Evolutionary conservation across 1,140 invertebrate species (phyloP), one percentile per base, ranked within the genome.

Genomic region (Lineus longissimus): DNA sequence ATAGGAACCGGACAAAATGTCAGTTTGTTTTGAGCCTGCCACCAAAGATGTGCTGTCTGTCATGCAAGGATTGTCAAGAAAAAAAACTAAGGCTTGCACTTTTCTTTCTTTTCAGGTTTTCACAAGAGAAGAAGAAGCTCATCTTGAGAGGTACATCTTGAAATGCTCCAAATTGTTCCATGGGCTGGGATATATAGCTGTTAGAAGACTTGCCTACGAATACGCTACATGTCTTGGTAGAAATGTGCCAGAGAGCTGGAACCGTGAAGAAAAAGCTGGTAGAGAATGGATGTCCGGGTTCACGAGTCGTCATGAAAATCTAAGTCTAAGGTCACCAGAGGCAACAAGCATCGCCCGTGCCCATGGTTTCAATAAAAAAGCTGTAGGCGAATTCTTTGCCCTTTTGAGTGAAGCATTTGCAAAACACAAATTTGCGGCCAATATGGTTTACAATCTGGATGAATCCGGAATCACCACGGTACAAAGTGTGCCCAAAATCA

Each of bases 381-480:
- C 23, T 54, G 63, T 64, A 22, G 55, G 17, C 31, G 23, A 23
- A 19, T 70, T 70, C 27, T 69, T 33, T 57, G 55, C 55, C 29
- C 70, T 65, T 29, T 57, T 57, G 30, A 19, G 27, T 15, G 23
- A 0, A 40, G 54, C 40, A 13, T 23, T 64, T 25, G 55, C 51
- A 22, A 55, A 60, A 22, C 30, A 72, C 29, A 31, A 62, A 11
- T 67, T 67, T 36, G 43, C 23, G 51, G 17, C 54, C 11, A 33
- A 58, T 29, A 13, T 31, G 15, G 64, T 73, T 45, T 73, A 55
- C 54, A 69, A 69, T 59, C n/a, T 69, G 13, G 73, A 74, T 59
- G 80, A 84, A 69, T 83, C 76, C 9, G 78, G 77, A 1, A 64
- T 77, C 27, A 84, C 80, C 0, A 84, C 82, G 15, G 83, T 85